Conservation (phyloP, 1,140 invertebrate genomes). For the Colletes latitarsis region DNA sequence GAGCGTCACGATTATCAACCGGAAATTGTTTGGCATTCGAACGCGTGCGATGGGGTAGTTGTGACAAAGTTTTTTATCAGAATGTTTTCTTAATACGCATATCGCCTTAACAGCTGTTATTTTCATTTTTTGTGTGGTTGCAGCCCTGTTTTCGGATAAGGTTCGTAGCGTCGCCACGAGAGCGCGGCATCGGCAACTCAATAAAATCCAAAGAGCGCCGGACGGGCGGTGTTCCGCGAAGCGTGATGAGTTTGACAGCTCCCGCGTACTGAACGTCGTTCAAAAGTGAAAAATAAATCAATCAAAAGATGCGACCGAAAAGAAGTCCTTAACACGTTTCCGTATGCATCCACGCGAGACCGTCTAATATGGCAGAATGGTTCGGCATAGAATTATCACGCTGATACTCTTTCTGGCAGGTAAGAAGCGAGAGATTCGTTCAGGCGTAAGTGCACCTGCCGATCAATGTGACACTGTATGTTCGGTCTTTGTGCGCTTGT, state of each 20-base stretch:
- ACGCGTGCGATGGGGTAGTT: too few relatives aligned
- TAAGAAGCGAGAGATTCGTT: slow-evolving; percentile 53
- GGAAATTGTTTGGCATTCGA: background rate
- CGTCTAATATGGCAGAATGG: slow-evolving; percentile 77
- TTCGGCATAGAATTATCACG: slow-evolving; percentile 65
- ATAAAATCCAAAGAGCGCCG: slow-evolving; percentile 56
- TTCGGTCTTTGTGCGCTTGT: slow-evolving; percentile 30
- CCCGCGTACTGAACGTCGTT: slow-evolving; percentile 23
- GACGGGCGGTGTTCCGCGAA: slow-evolving; percentile 67
- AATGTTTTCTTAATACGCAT: background rate
- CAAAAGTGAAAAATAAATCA: slow-evolving; percentile 23
- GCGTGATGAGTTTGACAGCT: slow-evolving; percentile 65
- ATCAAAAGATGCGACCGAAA: slow-evolving; percentile 48
- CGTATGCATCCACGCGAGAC: slow-evolving; percentile 27
- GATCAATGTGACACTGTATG: slow-evolving; percentile 50
- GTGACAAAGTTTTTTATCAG: background rate
- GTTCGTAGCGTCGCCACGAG: slow-evolving; percentile 10
- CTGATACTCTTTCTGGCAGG: slow-evolving; percentile 73
- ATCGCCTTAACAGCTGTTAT: slow-evolving; percentile 4
- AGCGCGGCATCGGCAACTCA: slow-evolving; percentile 40
- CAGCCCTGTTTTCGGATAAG: slow-evolving; percentile 25
- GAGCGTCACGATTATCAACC: background rate
- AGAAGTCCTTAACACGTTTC: slow-evolving; percentile 51
- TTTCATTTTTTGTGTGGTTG: slow-evolving; percentile 31
- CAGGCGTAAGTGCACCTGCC: slow-evolving; percentile 34